Conservation (phyloP, 2,113 vertebrate species). For the Apaloderma vittatum region DNA sequence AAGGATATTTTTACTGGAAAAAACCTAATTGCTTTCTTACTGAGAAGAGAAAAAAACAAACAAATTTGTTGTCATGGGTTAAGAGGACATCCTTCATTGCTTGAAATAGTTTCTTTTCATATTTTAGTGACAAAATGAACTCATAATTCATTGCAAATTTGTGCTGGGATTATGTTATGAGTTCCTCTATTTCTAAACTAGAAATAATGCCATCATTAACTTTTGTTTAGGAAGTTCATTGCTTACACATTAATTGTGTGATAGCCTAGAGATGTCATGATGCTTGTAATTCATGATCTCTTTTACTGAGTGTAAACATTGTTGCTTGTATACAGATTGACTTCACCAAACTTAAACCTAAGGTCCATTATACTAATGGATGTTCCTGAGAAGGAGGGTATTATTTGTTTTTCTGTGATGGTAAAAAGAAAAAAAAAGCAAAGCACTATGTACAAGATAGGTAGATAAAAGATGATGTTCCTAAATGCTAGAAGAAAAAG, state of each 20-base stretch:
- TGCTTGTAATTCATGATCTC: slow-evolving; percentile 33
- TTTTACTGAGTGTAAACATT: not conserved
- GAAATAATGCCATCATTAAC: not conserved
- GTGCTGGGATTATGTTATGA: not conserved
- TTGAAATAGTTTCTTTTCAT: slow-evolving; percentile 63
- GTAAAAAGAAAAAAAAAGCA: not conserved
- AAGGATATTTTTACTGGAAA: slow-evolving; percentile 89
- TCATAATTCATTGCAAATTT: slow-evolving; percentile 17
- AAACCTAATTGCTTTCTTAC: slow-evolving; percentile 88
- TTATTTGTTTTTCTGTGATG: slow-evolving; percentile 20
- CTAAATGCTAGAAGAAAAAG: not conserved
- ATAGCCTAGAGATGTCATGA: not conserved
- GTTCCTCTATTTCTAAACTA: slow-evolving; percentile 15
- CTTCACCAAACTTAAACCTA: not conserved
- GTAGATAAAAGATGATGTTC: slow-evolving; percentile 4
- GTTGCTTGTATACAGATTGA: slow-evolving; percentile 25
- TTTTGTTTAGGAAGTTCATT: not conserved
- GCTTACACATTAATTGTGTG: not conserved
- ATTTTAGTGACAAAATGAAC: slow-evolving; percentile 14
- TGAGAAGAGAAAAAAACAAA: slow-evolving; percentile 81
- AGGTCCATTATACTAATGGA: not conserved
- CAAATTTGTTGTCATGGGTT: slow-evolving; percentile 78
- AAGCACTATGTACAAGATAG: not conserved
- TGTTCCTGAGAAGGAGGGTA: not conserved
- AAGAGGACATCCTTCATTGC: slow-evolving; percentile 77